Percentiles rank a stretch among this genome's conserved stretches.
Evolutionary conservation across 2,797 vertebrate species (phyloP).

Genomic region (Buceros bicornis): DNA sequence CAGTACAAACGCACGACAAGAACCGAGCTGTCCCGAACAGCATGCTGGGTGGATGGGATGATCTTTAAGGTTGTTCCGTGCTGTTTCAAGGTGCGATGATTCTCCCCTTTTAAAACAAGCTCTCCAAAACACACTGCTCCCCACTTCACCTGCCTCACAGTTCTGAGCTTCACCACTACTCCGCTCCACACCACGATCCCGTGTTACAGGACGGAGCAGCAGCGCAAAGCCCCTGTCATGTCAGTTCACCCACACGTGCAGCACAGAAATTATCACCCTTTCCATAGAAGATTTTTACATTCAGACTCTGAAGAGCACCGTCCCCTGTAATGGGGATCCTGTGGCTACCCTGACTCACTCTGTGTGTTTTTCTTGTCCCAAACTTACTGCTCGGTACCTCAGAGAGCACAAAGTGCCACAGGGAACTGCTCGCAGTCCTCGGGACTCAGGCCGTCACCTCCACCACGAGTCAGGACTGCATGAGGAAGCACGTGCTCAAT

Average conservation of each 20-base stretch:
- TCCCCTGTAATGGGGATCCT: neutral
- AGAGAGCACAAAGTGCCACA: neutral
- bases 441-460: too few species aligned
- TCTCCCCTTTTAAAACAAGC: neutral
- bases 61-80: neutral
- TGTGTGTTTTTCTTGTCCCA: neutral
- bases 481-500: neutral
- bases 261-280: neutral
- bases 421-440: neutral
- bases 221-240: accelerated
- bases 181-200: neutral
- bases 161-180: neutral
- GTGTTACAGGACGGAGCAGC: neutral
- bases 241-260: neutral
- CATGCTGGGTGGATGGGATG: neutral
- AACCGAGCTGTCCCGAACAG: neutral
- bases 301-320: neutral
- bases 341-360: neutral
- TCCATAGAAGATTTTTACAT: neutral
- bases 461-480: neutral
- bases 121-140: neutral
- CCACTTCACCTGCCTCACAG: neutral
- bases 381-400: neutral
- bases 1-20: neutral
- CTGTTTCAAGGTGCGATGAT: neutral